phyloP scores from a whole-genome alignment of 2,888 invertebrate species.

The Drosophila yooni region DNA sequence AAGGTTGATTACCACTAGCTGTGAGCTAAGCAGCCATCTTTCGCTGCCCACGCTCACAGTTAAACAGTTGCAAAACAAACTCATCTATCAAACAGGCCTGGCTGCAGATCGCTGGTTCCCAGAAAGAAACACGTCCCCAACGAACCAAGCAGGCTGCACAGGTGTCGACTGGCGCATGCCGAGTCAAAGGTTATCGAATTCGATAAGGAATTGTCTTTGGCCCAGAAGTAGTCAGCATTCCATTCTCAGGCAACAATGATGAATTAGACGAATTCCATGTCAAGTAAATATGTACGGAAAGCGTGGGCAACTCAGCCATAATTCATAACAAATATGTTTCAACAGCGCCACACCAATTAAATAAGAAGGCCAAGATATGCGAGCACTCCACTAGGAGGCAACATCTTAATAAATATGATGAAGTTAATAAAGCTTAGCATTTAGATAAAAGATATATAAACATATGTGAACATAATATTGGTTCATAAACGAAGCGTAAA shows the following conservation, averaged over 20 bases:
- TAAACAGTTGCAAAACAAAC: constrained; percentile 39
- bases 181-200: background rate
- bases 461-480: background rate
- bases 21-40: background rate
- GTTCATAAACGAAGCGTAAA: background rate
- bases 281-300: constrained; percentile 16
- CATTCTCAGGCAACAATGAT: constrained; percentile 46
- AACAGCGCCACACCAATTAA: constrained; percentile 5
- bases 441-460: background rate
- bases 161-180: constrained; percentile 36
- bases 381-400: background rate
- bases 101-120: constrained; percentile 17
- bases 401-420: background rate
- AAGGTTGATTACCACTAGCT: constrained; percentile 18
- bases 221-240: constrained; percentile 41
- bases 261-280: constrained; percentile 51
- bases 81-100: constrained; percentile 57
- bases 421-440: background rate
- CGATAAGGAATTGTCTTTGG: constrained; percentile 9
- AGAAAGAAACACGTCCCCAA: background rate
- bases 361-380: background rate
- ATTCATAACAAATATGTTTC: constrained; percentile 40
- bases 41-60: background rate
- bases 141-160: constrained; percentile 29
- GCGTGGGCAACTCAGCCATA: constrained; percentile 9